These are phyloP conservation scores for Andrena marginata DNA, from an alignment of 2,888 invertebrate genomes.

Conservation along the genomic window DNA sequence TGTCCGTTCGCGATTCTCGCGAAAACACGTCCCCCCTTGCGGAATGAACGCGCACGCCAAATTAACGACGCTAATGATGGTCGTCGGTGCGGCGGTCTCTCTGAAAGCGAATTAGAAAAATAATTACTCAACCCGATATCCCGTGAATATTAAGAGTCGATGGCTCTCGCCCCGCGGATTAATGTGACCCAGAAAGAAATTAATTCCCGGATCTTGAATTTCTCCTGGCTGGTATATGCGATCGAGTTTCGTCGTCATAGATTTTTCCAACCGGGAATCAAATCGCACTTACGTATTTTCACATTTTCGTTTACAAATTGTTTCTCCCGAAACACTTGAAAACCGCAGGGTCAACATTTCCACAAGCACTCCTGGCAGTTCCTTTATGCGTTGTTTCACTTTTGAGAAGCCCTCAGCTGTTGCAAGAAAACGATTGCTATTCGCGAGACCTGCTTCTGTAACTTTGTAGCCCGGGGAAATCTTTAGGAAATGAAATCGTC, in stretches of 20 bases:
- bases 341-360: not conserved
- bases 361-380: not conserved
- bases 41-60: slow-evolving; percentile 15
- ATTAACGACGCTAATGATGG: slow-evolving; percentile 55
- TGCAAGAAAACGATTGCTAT: not conserved
- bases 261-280: too few relatives aligned
- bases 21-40: slow-evolving; percentile 19
- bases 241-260: slow-evolving; percentile 3
- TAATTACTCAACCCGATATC: slow-evolving; percentile 48
- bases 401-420: too few relatives aligned
- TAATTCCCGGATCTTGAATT: slow-evolving; percentile 19
- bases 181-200: slow-evolving; percentile 23
- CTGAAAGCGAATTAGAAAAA: slow-evolving; percentile 42
- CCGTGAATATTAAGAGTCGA: slow-evolving; percentile 46
- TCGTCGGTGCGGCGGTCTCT: not conserved
- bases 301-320: too few relatives aligned
- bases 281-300: not conserved
- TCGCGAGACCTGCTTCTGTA: not conserved
- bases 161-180: not conserved
- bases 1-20: not conserved
- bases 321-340: not conserved
- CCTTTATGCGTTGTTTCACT: not conserved
- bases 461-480: slow-evolving; percentile 8
- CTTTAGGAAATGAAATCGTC: slow-evolving; percentile 36
- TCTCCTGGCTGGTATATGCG: slow-evolving; percentile 3